Conservation (phyloP, 2,113 vertebrate species). For the Otolemur garnettii region DNA sequence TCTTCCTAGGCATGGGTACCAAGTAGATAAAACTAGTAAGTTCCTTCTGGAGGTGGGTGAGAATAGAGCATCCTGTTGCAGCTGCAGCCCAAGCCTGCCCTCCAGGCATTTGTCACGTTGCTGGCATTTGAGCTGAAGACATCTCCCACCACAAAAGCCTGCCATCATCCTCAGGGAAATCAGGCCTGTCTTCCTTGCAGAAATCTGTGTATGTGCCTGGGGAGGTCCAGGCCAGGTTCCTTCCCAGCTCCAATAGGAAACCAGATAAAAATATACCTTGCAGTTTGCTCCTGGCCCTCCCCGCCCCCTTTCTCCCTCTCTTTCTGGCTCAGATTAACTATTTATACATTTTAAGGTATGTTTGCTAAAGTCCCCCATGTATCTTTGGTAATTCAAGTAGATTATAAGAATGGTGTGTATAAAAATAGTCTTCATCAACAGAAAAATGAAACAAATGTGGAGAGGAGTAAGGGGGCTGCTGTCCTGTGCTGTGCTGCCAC, state of each 20-base stretch:
- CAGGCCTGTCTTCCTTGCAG: constrained; percentile 56
- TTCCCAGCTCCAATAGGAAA: not conserved
- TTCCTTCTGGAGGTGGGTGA: not conserved
- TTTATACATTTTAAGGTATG: constrained; percentile 14
- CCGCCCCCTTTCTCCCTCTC: not conserved
- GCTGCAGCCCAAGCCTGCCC: not conserved
- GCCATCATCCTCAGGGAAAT: constrained; percentile 56
- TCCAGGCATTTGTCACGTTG: constrained; percentile 53
- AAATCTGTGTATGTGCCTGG: constrained; percentile 7
- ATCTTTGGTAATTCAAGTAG: constrained; percentile 42
- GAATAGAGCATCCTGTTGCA: not conserved
- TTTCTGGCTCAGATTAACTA: not conserved
- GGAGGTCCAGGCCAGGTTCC: constrained; percentile 22
- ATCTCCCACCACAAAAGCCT: constrained; percentile 41
- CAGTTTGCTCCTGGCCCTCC: not conserved
- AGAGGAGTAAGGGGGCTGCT: not conserved
- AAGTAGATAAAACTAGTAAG: not conserved
- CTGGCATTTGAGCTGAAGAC: constrained; percentile 67
- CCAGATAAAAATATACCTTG: constrained; percentile 57
- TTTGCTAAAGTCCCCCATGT: constrained; percentile 30
- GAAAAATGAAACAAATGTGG: not conserved
- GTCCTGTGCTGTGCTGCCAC: too few species aligned
- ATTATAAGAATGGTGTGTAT: not conserved
- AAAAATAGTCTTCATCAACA: constrained; percentile 11
- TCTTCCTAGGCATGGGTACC: not conserved